Percentiles rank a stretch among this genome's conserved stretches.
Conservation (phyloP, 2,888 invertebrate species). For the Cyclophora albipunctata region DNA sequence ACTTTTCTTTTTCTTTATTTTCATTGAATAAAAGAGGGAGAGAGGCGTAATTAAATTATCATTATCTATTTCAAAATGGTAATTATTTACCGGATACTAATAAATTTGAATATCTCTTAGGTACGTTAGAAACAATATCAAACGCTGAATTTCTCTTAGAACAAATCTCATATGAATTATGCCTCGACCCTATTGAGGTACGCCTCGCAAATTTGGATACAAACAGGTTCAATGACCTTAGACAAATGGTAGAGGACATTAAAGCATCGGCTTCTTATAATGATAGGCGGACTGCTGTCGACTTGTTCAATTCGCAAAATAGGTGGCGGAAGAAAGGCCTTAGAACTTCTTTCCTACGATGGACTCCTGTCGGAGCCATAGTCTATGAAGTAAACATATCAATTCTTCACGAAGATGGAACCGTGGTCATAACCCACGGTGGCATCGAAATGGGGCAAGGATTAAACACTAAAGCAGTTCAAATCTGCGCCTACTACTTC, state of each 20-base stretch:
- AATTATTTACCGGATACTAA: too few species aligned
- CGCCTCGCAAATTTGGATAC: slow-evolving; percentile 65
- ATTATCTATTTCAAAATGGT: too few species aligned
- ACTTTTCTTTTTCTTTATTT: too few species aligned
- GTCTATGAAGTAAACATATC: slow-evolving; percentile 69
- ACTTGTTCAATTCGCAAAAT: slow-evolving; percentile 76
- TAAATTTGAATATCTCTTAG: slow-evolving; percentile 24
- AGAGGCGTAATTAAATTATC: too few species aligned
- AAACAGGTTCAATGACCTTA: slow-evolving; percentile 29
- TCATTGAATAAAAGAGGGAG: too few species aligned
- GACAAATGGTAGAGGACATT: slow-evolving; percentile 67
- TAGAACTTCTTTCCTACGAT: slow-evolving; percentile 76
- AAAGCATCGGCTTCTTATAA: slow-evolving; percentile 69
- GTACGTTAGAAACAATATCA: slow-evolving; percentile 69
- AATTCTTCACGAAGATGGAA: slow-evolving; percentile 76
- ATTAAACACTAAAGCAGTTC: slow-evolving; percentile 79
- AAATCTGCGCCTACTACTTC: slow-evolving; percentile 78
- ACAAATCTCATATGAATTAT: slow-evolving; percentile 69
- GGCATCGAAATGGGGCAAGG: slow-evolving; percentile 84
- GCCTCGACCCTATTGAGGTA: slow-evolving; percentile 74
- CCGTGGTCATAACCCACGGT: slow-evolving; percentile 78
- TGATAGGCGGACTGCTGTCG: slow-evolving; percentile 56
- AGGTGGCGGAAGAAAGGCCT: slow-evolving; percentile 83
- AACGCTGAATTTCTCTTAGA: slow-evolving; percentile 78
- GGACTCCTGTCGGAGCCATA: slow-evolving; percentile 45